Evolutionary conservation across 2,113 vertebrate genomes (phyloP), one percentile per base, ranked within the genome.

Genomic region (Anser cygnoides): DNA sequence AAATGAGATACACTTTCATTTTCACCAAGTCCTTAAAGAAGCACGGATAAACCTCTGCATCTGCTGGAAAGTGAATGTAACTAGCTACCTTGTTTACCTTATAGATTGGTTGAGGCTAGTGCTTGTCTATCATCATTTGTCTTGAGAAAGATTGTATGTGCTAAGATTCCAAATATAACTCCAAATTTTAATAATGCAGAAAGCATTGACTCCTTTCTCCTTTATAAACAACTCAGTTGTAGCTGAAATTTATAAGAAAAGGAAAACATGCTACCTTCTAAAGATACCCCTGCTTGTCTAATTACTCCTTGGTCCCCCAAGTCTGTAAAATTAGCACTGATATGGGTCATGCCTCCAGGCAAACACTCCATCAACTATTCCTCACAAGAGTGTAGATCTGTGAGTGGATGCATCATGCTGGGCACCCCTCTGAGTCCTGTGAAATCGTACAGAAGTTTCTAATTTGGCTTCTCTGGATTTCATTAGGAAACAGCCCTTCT

Each of bases 201-300:
- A 90, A 95, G 59, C 23, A n/a, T 44, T 59, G 81, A 26, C 28
- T 96, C 63, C 18, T 88, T n/a, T 93, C 58, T 82, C 57, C 46
- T 93, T 35, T 87, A 43, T 74, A 96, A 96, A 96, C 43, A 82
- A 83, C 62, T 33, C 7, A 2, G 91, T 84, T 82, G 33, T 22
- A 67, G 74, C 63, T 68, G 57, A 92, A 94, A 96, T 95, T 89
- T 95, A 95, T 89, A 93, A 95, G 19, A 95, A 96, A 96, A 73
- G 61, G 70, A 92, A 90, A 96, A 93, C 3, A 5, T 44, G 65
- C 44, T 76, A 70, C 22, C 37, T 81, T 74, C 68, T 95, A 97
- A 93, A 66, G 39, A 73, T 70, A 50, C 4, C 6, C 41, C 68
- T 76, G 18, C 63, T 94, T 90, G 35, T 83, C 74, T 95, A 97